Conservation (phyloP, 2,113 vertebrate genomes). For the Cephalopterus ornatus region DNA sequence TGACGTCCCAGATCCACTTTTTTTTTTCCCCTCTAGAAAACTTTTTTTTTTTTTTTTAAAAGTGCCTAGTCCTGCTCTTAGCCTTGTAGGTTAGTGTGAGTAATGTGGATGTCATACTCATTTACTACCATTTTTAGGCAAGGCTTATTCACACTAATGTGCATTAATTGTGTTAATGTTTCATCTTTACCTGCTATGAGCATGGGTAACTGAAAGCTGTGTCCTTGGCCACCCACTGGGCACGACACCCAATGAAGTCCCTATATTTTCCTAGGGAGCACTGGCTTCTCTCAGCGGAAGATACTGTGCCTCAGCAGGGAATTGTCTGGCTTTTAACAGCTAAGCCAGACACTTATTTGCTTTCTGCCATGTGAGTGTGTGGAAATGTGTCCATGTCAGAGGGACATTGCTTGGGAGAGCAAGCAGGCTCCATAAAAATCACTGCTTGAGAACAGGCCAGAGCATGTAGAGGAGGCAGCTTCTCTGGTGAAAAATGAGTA, state of each 20-base stretch:
- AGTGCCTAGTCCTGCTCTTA: slow-evolving; percentile 40
- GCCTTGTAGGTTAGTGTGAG: slow-evolving; percentile 10
- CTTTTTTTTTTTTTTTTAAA: neutral
- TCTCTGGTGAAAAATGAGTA: neutral
- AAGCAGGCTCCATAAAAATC: neutral
- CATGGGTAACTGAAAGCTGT: neutral
- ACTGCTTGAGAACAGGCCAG: neutral
- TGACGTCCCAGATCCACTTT: neutral
- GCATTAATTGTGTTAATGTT: neutral
- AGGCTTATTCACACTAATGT: neutral
- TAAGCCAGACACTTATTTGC: neutral
- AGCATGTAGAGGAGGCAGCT: neutral
- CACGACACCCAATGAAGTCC: neutral
- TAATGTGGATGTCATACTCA: neutral
- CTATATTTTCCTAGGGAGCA: neutral
- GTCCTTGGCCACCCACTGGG: neutral
- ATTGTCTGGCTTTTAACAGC: slow-evolving; percentile 14
- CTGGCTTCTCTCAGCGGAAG: neutral
- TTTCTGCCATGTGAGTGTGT: neutral
- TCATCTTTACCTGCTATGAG: neutral
- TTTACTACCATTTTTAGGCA: neutral
- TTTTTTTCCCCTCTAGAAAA: neutral
- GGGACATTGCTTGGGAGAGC: neutral
- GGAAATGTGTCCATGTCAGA: neutral
- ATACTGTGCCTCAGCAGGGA: neutral